Percentiles rank a stretch among this genome's conserved stretches.
These are phyloP conservation scores for Mesorhabditis spiculigera DNA, from an alignment of 2,888 invertebrate genomes.

Conservation along the genomic window DNA sequence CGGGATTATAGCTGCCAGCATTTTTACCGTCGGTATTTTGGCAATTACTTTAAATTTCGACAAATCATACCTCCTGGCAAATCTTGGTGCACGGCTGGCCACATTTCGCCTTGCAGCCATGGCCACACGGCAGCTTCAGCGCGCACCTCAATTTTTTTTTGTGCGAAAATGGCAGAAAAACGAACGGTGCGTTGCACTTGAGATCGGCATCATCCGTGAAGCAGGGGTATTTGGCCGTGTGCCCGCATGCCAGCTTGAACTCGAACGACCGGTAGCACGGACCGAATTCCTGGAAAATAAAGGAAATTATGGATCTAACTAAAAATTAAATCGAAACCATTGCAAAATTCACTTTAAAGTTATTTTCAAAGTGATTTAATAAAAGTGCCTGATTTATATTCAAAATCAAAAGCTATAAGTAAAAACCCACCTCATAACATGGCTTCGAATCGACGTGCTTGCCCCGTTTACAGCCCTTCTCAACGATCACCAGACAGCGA, in stretches of 20 bases:
- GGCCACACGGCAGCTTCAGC: slow-evolving; percentile 34
- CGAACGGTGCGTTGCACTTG: slow-evolving; percentile 40
- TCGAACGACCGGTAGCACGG: slow-evolving; percentile 35
- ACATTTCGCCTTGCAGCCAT: slow-evolving; percentile 10
- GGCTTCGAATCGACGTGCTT: slow-evolving; percentile 17
- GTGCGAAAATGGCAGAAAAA: slow-evolving; percentile 7
- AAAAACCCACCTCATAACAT: slow-evolving; percentile 16
- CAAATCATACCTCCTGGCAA: no score
- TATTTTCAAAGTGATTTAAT: no score
- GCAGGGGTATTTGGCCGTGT: slow-evolving; percentile 27
- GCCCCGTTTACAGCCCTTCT: slow-evolving; percentile 31
- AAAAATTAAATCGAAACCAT: neutral
- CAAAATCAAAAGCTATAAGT: neutral
- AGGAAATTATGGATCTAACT: neutral
- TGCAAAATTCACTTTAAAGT: neutral
- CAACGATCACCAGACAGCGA: slow-evolving; percentile 59
- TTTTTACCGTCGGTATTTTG: no score
- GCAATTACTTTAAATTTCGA: no score
- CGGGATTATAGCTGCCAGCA: no score
- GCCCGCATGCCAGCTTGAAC: slow-evolving; percentile 42
- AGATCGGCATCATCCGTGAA: slow-evolving; percentile 24
- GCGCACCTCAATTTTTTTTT: slow-evolving; percentile 24
- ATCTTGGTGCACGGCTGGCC: slow-evolving; percentile 2
- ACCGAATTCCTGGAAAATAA: slow-evolving; percentile 59
- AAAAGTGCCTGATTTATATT: no score